These are phyloP conservation scores for Pediacus dermestoides DNA, from an alignment of 2,888 invertebrate genomes.

Conservation along the genomic window DNA sequence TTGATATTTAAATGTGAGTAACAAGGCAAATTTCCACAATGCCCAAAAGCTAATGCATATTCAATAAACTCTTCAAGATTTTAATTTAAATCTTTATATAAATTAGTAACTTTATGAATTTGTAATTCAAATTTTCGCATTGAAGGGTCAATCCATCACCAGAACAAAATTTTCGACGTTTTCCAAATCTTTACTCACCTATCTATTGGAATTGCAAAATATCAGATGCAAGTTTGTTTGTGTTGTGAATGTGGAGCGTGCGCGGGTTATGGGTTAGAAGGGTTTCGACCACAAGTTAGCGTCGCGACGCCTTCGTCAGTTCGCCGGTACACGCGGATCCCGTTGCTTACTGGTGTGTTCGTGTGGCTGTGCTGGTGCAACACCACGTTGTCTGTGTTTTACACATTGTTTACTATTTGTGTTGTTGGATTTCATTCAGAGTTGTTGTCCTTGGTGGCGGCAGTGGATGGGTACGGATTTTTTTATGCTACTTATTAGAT, in stretches of 20 bases:
- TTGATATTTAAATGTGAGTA: too few species aligned
- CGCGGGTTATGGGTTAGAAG: constrained; percentile 22
- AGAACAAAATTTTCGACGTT: constrained; percentile 9
- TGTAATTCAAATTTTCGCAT: neutral
- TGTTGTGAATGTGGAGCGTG: constrained; percentile 20
- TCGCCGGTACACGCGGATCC: constrained; percentile 23
- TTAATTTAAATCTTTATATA: constrained; percentile 10
- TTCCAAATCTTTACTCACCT: constrained; percentile 9
- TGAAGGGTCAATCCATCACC: constrained; percentile 3
- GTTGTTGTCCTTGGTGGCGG: too few species aligned
- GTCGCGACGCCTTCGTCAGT: constrained; percentile 30
- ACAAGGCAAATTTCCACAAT: too few species aligned
- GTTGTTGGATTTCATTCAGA: too few species aligned
- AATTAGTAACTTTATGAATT: constrained; percentile 9
- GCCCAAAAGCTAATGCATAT: constrained; percentile 12
- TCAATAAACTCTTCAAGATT: constrained; percentile 7
- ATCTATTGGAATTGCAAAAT: constrained; percentile 10
- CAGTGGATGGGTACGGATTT: too few species aligned
- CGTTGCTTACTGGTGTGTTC: constrained; percentile 10
- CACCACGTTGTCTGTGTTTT: constrained; percentile 9
- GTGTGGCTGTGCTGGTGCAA: constrained; percentile 6
- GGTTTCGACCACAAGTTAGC: constrained; percentile 25
- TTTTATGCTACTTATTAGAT: too few species aligned
- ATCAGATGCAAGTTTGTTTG: constrained; percentile 21
- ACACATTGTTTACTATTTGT: constrained; percentile 11